Conservation (phyloP, 1,140 invertebrate genomes). For the Wiebesia pumilae region DNA sequence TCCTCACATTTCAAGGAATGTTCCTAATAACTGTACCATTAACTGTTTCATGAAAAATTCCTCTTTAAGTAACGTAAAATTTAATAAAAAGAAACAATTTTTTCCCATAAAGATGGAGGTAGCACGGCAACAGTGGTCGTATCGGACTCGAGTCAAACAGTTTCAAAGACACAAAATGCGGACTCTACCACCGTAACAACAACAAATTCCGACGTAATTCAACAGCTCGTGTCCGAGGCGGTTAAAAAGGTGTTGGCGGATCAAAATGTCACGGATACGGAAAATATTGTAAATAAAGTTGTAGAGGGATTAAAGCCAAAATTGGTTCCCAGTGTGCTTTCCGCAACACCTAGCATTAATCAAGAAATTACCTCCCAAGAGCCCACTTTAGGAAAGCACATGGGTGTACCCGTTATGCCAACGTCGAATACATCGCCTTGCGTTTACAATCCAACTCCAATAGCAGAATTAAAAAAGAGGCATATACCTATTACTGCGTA, state of each 20-base stretch:
- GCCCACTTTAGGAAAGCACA: neutral
- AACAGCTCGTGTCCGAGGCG: constrained; percentile 74
- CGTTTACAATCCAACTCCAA: constrained; percentile 80
- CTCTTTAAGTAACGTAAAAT: no score
- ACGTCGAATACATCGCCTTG: constrained; percentile 56
- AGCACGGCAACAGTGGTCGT: constrained; percentile 25
- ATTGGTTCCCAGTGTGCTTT: constrained; percentile 53
- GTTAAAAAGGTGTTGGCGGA: constrained; percentile 73
- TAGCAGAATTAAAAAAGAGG: constrained; percentile 77
- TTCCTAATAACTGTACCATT: no score
- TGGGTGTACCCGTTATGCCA: constrained; percentile 51
- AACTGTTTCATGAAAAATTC: no score
- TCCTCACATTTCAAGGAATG: neutral
- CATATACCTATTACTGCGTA: constrained; percentile 73
- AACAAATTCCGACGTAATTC: constrained; percentile 63
- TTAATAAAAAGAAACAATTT: neutral
- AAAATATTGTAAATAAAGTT: constrained; percentile 72
- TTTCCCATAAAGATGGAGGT: constrained; percentile 42
- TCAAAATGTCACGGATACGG: constrained; percentile 66
- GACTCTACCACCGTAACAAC: constrained; percentile 9
- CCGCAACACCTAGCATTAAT: constrained; percentile 56
- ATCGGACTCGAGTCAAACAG: constrained; percentile 21
- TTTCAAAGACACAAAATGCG: constrained; percentile 44
- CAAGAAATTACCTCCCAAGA: constrained; percentile 40
- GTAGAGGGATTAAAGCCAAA: constrained; percentile 71